These are phyloP conservation scores for Zygogramma bicolorata DNA, from an alignment of 2,888 invertebrate species.

Conservation along the genomic window DNA sequence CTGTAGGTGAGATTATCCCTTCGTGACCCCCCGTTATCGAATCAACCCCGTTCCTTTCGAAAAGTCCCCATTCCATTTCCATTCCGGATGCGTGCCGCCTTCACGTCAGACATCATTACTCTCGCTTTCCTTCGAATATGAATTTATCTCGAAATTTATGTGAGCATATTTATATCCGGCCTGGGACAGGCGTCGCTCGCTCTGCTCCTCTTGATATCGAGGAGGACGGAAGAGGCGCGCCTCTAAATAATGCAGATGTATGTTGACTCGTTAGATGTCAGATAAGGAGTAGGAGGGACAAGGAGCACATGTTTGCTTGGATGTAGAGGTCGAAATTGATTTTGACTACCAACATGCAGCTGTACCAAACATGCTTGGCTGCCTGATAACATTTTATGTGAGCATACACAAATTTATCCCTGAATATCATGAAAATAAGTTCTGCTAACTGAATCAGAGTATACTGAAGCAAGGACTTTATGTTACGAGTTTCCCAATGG, in stretches of 20 bases:
- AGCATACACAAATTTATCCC: too few species aligned
- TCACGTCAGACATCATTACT: slow-evolving; percentile 16
- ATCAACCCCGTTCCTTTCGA: neutral
- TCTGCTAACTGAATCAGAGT: too few species aligned
- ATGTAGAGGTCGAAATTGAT: neutral
- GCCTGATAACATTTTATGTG: too few species aligned
- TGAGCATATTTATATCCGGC: slow-evolving; percentile 2
- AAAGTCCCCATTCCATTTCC: slow-evolving; percentile 2
- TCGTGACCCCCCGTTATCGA: neutral
- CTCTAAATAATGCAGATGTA: slow-evolving; percentile 5
- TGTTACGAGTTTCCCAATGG: too few species aligned
- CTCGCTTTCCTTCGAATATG: slow-evolving; percentile 19
- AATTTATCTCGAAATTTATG: slow-evolving; percentile 9
- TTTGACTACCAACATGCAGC: too few species aligned
- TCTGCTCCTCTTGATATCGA: neutral
- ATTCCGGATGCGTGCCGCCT: slow-evolving; percentile 8
- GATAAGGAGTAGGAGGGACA: neutral
- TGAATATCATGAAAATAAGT: too few species aligned
- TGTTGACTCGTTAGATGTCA: neutral
- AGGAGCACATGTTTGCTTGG: neutral
- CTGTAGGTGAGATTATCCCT: too few species aligned
- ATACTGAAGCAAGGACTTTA: too few species aligned
- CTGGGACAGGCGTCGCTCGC: neutral
- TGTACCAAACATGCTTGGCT: too few species aligned
- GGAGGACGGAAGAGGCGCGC: neutral